Evolutionary conservation across 2,113 vertebrate species (phyloP).

Genomic region (Dicentrarchus labrax): DNA sequence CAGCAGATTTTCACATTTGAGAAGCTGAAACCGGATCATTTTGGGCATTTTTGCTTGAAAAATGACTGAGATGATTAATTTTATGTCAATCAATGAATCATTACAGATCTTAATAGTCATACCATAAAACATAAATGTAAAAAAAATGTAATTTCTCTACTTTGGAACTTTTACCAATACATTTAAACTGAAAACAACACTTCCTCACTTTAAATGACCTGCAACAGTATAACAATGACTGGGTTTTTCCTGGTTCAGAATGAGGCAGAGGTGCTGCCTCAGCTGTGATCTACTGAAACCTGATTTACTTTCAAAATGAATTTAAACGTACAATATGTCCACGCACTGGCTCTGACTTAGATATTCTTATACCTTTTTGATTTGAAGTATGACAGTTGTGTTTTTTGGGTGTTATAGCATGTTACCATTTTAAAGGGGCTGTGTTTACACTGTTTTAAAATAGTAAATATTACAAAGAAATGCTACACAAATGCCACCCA

Average conservation of each 20-base stretch:
- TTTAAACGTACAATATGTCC: neutral
- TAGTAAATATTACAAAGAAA: neutral
- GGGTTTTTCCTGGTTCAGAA: slow-evolving; percentile 9
- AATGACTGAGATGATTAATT: neutral
- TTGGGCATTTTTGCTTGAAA: neutral
- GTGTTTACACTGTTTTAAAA: neutral
- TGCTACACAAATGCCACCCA: neutral
- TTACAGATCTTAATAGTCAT: neutral
- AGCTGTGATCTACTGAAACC: slow-evolving; percentile 20
- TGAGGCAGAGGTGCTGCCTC: slow-evolving; percentile 1
- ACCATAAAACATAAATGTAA: neutral
- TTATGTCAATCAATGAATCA: neutral
- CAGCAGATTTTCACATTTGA: neutral
- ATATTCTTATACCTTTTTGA: neutral
- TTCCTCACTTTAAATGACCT: too few relatives aligned
- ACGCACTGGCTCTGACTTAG: neutral
- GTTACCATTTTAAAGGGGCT: neutral
- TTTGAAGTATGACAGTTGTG: neutral
- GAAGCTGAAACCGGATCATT: neutral
- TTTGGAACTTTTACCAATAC: neutral
- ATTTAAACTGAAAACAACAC: slow-evolving; percentile 10
- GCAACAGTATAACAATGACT: neutral
- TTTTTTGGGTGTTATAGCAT: neutral
- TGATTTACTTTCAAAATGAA: slow-evolving; percentile 27
- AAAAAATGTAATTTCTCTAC: neutral